phyloP scores from a whole-genome alignment of 2,113 vertebrate species.

The Ursus arctos region DNA sequence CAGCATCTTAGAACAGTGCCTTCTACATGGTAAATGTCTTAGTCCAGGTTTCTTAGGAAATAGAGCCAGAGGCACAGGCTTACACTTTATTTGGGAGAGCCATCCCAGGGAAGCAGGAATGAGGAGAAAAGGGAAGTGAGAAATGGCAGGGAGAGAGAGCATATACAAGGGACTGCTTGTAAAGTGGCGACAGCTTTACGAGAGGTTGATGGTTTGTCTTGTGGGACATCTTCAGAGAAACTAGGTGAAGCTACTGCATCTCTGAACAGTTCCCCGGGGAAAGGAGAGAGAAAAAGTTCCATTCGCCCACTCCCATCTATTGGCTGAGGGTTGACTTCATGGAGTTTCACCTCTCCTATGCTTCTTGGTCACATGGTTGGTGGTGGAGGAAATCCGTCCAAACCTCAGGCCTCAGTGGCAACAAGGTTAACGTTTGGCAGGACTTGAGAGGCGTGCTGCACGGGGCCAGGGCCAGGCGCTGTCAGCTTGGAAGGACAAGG shows the following conservation, averaged over 20 bases:
- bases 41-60: constrained; percentile 19
- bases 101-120: not conserved
- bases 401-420: not conserved
- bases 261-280: not conserved
- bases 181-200: not conserved
- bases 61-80: not conserved
- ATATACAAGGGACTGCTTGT: not conserved
- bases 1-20: not conserved
- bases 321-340: not conserved
- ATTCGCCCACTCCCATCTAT: not conserved
- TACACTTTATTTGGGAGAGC: not conserved
- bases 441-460: not conserved
- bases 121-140: not conserved
- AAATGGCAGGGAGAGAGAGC: not conserved
- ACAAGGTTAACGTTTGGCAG: not conserved
- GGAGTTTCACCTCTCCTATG: not conserved
- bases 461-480: not conserved
- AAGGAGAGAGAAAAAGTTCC: not conserved
- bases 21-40: not conserved
- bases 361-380: not conserved
- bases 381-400: not conserved
- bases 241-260: not conserved
- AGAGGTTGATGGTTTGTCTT: not conserved
- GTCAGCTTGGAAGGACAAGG: not conserved
- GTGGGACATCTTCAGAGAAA: constrained; percentile 12